Evolutionary conservation across 1,140 invertebrate genomes (phyloP).

Genomic region (Drosophila pachea): DNA sequence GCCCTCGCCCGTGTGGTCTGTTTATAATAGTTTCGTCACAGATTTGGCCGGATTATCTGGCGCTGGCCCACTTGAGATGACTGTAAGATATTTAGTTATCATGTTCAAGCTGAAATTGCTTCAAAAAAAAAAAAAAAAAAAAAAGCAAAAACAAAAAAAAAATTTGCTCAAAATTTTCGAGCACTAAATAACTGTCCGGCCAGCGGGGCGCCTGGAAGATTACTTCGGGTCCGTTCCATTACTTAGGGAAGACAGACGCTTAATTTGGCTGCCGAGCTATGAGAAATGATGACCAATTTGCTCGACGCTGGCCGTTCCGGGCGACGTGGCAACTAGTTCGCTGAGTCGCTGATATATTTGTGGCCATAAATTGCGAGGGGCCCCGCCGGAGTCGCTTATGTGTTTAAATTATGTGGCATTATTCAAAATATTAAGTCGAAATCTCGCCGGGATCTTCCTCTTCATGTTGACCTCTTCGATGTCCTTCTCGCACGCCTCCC

Average conservation of each 20-base stretch:
- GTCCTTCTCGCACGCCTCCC: not conserved
- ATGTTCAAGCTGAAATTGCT: not conserved
- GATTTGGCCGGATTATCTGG: too few species aligned
- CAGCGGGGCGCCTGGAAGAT: not conserved
- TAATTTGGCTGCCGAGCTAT: constrained; percentile 25
- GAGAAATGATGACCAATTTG: constrained; percentile 51
- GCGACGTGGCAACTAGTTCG: constrained; percentile 23
- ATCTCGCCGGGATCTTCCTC: constrained; percentile 34
- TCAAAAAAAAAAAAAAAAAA: not conserved
- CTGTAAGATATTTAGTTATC: too few species aligned
- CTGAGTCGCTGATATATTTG: constrained; percentile 42
- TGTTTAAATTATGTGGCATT: constrained; percentile 64
- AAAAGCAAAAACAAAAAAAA: not conserved
- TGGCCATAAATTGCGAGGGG: constrained; percentile 50
- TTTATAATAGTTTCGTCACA: too few species aligned
- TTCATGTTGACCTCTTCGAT: constrained; percentile 22
- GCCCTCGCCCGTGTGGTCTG: too few species aligned
- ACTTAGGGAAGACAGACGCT: constrained; percentile 4
- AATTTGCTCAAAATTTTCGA: not conserved
- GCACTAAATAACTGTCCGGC: not conserved
- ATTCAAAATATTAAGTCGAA: constrained; percentile 72
- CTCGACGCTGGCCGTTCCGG: constrained; percentile 9
- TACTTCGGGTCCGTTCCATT: constrained; percentile 10
- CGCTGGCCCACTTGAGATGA: too few species aligned
- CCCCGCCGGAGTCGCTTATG: constrained; percentile 52